A percentile compares a stretch with the other conserved stretches of the same genome.
These are phyloP conservation scores for Alosa alosa DNA, from an alignment of 2,113 vertebrate genomes.

Conservation along the genomic window DNA sequence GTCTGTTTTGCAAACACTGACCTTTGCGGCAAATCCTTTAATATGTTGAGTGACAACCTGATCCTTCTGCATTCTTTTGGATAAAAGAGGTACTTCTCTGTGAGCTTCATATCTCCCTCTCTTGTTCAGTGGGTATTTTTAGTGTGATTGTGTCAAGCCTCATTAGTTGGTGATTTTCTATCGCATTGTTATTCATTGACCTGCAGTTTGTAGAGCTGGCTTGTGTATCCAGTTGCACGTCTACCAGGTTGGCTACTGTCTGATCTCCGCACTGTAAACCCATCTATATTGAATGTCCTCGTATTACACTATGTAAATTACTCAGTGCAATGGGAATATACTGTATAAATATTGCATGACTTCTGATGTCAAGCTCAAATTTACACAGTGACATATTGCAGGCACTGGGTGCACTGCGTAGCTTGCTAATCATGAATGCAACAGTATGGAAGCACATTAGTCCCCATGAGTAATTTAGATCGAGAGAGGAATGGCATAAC, in stretches of 20 bases:
- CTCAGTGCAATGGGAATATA: neutral
- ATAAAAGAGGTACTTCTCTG: neutral
- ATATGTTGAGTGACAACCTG: conserved; percentile 20
- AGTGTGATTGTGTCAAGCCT: neutral
- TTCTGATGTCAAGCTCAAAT: neutral
- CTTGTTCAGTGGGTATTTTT: neutral
- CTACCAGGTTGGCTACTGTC: neutral
- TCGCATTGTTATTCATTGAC: neutral
- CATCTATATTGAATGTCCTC: conserved; percentile 36
- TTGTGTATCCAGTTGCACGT: neutral
- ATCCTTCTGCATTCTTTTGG: conserved; percentile 9
- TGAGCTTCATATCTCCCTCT: neutral
- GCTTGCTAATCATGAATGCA: neutral
- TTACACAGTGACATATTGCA: neutral
- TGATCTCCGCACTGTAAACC: conserved; percentile 26
- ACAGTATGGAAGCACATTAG: neutral
- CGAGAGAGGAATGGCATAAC: neutral
- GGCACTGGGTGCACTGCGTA: neutral
- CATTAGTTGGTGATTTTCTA: neutral
- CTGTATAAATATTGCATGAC: conserved; percentile 31
- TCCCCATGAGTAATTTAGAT: neutral
- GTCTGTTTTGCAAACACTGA: neutral
- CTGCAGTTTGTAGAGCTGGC: neutral
- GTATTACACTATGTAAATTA: conserved; percentile 17
- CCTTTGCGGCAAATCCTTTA: conserved; percentile 27